Base-by-base conservation (phyloP, 2,113 vertebrate species). In the Choloepus hoffmanni region DNA sequence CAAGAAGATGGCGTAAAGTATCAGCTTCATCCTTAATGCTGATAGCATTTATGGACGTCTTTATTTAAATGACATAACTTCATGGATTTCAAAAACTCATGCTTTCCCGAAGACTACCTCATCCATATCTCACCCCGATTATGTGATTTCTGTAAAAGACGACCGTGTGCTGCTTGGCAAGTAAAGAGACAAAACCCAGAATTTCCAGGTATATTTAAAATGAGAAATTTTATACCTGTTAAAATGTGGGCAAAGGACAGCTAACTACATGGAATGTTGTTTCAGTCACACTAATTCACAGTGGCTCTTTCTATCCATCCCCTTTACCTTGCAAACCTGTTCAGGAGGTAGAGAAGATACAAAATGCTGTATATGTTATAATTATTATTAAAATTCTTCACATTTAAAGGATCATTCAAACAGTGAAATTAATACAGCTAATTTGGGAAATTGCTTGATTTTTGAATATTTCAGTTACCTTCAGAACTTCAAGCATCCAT, bases 21-120 rank as follows among this genome's bases (percentile, higher is more conserved):
- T 16, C 73, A 19, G 7, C 79, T 96, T 92, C 15, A 26, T 58
- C 19, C 8, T 53, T 73, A 81, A 67, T 12, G 11, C 11, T 90
- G 43, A 43, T 50, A 79, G 78, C 81, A 63, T 5, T 12, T 67
- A 89, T 16, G 7, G 24, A 82, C 72, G 8, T 62, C 21, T 84
- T 77, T 70, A 63, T 36, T 77, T 95, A 36, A 95, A 72, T 87
- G 82, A 90, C 89, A 87, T 48, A 53, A 81, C 24, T 24, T 33
- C 26, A 33, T 70, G 19, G 10, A 67, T 53, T 87, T 86, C 24
- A 95, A 88, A 96, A 19, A 67, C 48, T n/a, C 6, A 6, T 43
- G 40, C 68, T 72, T 95, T 85, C 23, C 33, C 13, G 62, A 73
- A 90, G 36, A 81, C 10, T 74, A 28, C 19, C 21, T 86, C 18